Evolutionary conservation across 2,888 invertebrate genomes (phyloP).

Genomic region (Acrobasis consociella): DNA sequence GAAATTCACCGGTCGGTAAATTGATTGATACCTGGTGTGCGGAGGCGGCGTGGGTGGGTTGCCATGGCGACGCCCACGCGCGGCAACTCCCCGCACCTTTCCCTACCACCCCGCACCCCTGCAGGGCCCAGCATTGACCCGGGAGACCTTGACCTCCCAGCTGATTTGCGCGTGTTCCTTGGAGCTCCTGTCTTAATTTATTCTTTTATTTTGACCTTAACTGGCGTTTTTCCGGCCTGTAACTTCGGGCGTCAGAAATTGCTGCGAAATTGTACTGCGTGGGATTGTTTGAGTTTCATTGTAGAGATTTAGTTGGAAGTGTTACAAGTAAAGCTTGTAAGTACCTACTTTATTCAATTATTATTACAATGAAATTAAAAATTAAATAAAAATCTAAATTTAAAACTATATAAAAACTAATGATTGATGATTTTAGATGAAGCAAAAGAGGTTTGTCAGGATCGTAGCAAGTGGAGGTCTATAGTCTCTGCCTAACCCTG

Average conservation of each 20-base stretch:
- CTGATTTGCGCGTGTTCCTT: slow-evolving; percentile 60
- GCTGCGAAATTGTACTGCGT: neutral
- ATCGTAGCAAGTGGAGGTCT: too few relatives aligned
- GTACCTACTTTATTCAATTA: too few relatives aligned
- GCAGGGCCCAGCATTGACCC: slow-evolving; percentile 65
- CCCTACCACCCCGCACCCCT: slow-evolving; percentile 30
- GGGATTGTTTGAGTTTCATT: neutral
- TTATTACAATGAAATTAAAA: too few relatives aligned
- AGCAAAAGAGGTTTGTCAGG: too few relatives aligned
- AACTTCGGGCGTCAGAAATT: slow-evolving; percentile 1
- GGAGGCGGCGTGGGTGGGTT: slow-evolving; percentile 73
- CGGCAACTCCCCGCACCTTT: slow-evolving; percentile 30
- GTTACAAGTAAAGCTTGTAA: neutral
- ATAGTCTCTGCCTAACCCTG: too few relatives aligned
- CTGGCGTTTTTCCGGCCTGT: slow-evolving; percentile 8
- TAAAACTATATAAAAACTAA: too few relatives aligned
- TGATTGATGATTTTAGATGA: too few relatives aligned
- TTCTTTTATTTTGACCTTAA: slow-evolving; percentile 17
- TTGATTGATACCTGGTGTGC: slow-evolving; percentile 73
- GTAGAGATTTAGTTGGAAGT: neutral
- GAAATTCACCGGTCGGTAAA: slow-evolving; percentile 52
- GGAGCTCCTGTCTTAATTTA: slow-evolving; percentile 15
- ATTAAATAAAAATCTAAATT: too few relatives aligned
- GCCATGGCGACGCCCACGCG: slow-evolving; percentile 74
- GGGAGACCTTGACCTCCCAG: slow-evolving; percentile 76